Base-by-base conservation (phyloP, 2,888 invertebrate species). In the Amblyjoppa fuscipennis region DNA sequence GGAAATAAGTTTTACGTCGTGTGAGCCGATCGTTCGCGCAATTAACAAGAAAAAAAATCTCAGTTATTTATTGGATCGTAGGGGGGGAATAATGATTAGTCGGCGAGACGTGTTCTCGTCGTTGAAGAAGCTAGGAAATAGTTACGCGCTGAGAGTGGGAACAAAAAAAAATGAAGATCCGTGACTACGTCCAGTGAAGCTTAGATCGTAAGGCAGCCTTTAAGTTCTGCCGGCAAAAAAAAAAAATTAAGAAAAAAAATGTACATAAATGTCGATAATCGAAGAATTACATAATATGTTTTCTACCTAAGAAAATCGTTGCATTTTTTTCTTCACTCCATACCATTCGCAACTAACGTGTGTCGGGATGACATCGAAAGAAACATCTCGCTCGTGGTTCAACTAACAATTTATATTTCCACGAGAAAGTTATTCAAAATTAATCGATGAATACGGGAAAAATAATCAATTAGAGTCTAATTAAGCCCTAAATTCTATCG, bases 261-360 rank as follows among this genome's bases (percentile, higher is more conserved):
- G 85, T 85, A 85, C 85, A 85, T 85, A 85, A 80, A 85, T 85
- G 80, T 73, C 71, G 71, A 85, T 85, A 79, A 85, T 80, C 76
- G 59, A 80, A 82, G 71, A 85, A 82, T 83, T 80, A 85, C 82
- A 85, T 66, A 76, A 81, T 85, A 85, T 85, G 79, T 85, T 85
- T 85, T 85, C 83, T 85, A 85, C 85, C 85, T 79, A 83, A 82
- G 45, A 75, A 75, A 61, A 13, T 79, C 28, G 9, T 31, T 70
- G 25, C 20, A 70, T 59, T 75, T 71, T n/a, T n/a, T 34, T 70
- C 28, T 13, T 51, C 28, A 2, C 16, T 13, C 2, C 45, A 13
- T 5, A 45, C 16, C 16, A 45, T 45, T 13, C 16, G 16, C 16
- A 11, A 0, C 13, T 45, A 16, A 9, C 25, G 9, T 11, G 41